Evolutionary conservation across 2,797 vertebrate species (phyloP).

Genomic region (Acanthurus tractus): DNA sequence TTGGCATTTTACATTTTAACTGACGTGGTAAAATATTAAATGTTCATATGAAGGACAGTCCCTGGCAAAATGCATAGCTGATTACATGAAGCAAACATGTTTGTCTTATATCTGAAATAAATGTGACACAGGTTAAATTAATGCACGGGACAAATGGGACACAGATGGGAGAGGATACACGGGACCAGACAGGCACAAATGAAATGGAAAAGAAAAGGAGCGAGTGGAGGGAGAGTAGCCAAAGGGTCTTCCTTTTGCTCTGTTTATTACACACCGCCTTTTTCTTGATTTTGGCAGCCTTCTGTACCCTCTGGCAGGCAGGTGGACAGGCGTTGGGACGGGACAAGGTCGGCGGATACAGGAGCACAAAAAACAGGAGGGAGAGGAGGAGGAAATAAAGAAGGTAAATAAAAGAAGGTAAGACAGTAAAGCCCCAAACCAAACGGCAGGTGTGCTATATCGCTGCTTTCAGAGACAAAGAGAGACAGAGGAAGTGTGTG

Average conservation of each 20-base stretch:
- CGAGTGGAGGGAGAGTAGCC: slow-evolving; percentile 56
- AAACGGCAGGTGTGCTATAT: slow-evolving; percentile 74
- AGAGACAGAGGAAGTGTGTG: slow-evolving; percentile 11
- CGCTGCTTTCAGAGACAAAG: slow-evolving; percentile 56
- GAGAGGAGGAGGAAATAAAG: slow-evolving; percentile 80
- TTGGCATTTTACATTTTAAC: neutral
- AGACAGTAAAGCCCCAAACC: slow-evolving; percentile 78
- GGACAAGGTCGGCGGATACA: slow-evolving; percentile 80
- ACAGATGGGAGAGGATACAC: slow-evolving; percentile 47
- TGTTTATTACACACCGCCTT: slow-evolving; percentile 97
- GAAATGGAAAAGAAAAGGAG: slow-evolving; percentile 60
- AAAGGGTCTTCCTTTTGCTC: slow-evolving; percentile 64
- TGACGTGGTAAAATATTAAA: neutral
- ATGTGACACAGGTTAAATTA: slow-evolving; percentile 20
- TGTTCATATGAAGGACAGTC: neutral
- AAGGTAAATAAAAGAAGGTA: slow-evolving; percentile 80
- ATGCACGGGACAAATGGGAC: slow-evolving; percentile 32
- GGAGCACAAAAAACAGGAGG: slow-evolving; percentile 82
- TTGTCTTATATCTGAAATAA: slow-evolving; percentile 14
- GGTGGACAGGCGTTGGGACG: slow-evolving; percentile 78
- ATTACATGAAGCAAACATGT: slow-evolving; percentile 3
- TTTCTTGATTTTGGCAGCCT: slow-evolving; percentile 99
- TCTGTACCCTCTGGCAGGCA: slow-evolving; percentile 98
- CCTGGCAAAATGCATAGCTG: slow-evolving; percentile 13
- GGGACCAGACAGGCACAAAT: slow-evolving; percentile 44